Percentiles rank a stretch among this genome's conserved stretches.
Conservation (phyloP, 2,113 vertebrate genomes). For the Budorcas taxicolor region DNA sequence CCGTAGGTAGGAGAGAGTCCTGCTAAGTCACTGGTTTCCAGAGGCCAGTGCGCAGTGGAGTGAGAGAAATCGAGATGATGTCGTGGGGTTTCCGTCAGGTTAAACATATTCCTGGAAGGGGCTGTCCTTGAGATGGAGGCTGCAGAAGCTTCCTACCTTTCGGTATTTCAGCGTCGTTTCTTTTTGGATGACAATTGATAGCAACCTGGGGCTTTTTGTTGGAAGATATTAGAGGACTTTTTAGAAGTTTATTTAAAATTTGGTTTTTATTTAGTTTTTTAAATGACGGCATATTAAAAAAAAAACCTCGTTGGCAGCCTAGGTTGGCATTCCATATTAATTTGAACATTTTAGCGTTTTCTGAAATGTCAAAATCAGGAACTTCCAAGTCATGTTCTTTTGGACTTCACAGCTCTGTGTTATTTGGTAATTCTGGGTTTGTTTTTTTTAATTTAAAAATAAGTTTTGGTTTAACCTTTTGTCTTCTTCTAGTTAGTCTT, state of each 20-base stretch:
- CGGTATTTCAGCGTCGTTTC: background rate
- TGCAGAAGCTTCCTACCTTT: background rate
- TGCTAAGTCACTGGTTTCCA: background rate
- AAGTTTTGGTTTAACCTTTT: background rate
- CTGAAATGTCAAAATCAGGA: background rate
- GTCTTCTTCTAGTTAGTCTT: background rate
- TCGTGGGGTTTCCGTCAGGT: rapidly evolving
- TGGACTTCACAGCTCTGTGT: background rate
- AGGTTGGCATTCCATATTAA: background rate
- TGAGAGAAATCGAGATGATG: background rate
- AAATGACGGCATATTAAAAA: background rate
- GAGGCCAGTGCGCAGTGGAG: rapidly evolving
- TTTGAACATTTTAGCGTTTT: background rate
- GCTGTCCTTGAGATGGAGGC: background rate
- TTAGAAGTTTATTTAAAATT: background rate
- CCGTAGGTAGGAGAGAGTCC: rapidly evolving
- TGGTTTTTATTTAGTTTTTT: background rate
- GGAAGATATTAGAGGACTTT: background rate
- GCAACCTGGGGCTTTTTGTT: background rate
- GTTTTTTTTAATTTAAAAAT: background rate
- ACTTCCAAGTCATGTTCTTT: background rate
- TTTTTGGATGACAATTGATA: background rate
- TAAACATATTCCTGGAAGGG: background rate
- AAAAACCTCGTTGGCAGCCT: background rate
- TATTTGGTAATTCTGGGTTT: background rate